Evolutionary conservation across 2,888 invertebrate species (phyloP).

Genomic region (Adineta ricciae): DNA sequence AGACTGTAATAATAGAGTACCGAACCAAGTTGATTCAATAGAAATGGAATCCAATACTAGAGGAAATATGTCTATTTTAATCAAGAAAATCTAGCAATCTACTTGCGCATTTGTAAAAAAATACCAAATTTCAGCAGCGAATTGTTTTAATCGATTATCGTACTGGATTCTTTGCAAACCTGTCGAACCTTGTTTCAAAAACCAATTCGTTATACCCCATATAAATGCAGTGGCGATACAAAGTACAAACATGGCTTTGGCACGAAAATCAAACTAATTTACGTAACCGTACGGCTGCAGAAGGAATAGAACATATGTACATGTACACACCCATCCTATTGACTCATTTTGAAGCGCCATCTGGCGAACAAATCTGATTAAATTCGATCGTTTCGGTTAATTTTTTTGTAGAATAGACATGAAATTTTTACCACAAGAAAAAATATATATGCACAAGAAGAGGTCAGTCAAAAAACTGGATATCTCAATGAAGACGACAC

Average conservation of each 20-base stretch:
- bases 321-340: too few relatives aligned
- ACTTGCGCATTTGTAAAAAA: not conserved
- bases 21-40: not conserved
- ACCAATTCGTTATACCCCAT: slow-evolving; percentile 12
- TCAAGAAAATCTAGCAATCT: not conserved
- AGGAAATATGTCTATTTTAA: not conserved
- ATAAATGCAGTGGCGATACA: not conserved
- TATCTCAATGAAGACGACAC: too few relatives aligned
- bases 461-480: too few relatives aligned
- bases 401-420: too few relatives aligned
- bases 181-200: not conserved
- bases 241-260: not conserved
- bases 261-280: too few relatives aligned
- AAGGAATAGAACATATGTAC: not conserved
- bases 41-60: not conserved
- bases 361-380: too few relatives aligned
- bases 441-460: too few relatives aligned
- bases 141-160: not conserved
- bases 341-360: too few relatives aligned
- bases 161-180: not conserved
- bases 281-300: not conserved
- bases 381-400: too few relatives aligned
- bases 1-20: slow-evolving; percentile 12
- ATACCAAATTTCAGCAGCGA: not conserved
- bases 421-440: too few relatives aligned